phyloP scores from a whole-genome alignment of 2,888 invertebrate species.

The Ophion slaviceki region DNA sequence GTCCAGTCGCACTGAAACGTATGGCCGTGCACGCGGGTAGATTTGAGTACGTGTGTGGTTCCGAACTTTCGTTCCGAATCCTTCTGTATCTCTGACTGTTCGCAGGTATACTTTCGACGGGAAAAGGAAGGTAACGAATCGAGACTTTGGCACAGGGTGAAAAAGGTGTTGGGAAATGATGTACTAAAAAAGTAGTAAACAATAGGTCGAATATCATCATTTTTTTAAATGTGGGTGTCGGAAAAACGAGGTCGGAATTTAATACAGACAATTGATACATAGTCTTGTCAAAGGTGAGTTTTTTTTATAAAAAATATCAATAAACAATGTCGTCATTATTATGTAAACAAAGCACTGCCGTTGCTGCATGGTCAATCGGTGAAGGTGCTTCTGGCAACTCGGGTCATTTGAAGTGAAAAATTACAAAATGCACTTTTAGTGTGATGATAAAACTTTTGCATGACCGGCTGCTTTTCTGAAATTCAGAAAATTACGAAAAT shows the following conservation, averaged over 20 bases:
- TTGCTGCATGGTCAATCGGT: neutral
- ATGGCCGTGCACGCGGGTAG: neutral
- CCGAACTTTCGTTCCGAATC: neutral
- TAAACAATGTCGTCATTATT: neutral
- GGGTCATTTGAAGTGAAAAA: too few species aligned
- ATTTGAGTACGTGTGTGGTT: neutral
- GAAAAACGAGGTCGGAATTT: neutral
- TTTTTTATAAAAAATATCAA: slow-evolving; percentile 9
- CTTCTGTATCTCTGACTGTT: slow-evolving; percentile 50
- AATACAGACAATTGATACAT: neutral
- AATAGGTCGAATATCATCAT: neutral
- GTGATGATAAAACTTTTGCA: too few species aligned
- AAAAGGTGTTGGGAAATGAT: neutral
- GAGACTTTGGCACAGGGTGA: neutral
- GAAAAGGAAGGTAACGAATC: slow-evolving; percentile 45
- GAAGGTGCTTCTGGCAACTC: too few species aligned
- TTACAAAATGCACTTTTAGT: too few species aligned
- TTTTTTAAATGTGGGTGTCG: neutral
- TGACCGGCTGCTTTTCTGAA: too few species aligned
- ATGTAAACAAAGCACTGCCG: neutral
- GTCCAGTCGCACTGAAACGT: neutral
- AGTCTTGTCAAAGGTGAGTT: neutral
- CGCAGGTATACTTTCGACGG: slow-evolving; percentile 55
- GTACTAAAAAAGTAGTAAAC: neutral
- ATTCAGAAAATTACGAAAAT: too few species aligned